Evolutionary conservation across 2,113 vertebrate species (phyloP).

Genomic region (Bubo bubo): DNA sequence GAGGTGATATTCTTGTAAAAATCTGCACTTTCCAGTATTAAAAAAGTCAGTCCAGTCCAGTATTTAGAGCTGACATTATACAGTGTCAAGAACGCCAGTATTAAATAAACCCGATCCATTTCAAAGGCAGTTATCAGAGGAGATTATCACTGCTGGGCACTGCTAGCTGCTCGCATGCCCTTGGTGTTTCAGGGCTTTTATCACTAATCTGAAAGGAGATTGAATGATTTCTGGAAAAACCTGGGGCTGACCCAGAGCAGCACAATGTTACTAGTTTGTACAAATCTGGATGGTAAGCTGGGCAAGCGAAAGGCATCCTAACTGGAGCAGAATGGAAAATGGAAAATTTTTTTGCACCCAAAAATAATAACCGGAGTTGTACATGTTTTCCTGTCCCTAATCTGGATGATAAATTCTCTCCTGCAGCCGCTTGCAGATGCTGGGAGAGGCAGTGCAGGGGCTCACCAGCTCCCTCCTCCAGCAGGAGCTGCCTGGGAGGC

Average conservation of each 20-base stretch:
- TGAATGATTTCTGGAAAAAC: slow-evolving; percentile 15
- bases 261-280: neutral
- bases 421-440: neutral
- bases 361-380: neutral
- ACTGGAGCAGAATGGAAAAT: neutral
- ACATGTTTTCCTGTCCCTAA: slow-evolving; percentile 1
- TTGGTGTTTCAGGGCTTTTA: neutral
- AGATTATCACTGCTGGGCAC: slow-evolving; percentile 34
- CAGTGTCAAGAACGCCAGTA: neutral
- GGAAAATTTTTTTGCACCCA: slow-evolving; percentile 14
- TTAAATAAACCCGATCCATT: slow-evolving; percentile 35
- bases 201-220: neutral
- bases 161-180: neutral
- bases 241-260: neutral
- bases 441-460: neutral
- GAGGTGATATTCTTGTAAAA: slow-evolving; percentile 31
- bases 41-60: slow-evolving; percentile 23
- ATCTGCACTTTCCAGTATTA: neutral
- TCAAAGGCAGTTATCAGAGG: slow-evolving; percentile 24
- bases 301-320: neutral
- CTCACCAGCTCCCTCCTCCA: neutral
- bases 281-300: neutral
- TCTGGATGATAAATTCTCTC: neutral
- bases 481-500: neutral
- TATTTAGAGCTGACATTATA: slow-evolving; percentile 37